Conservation (phyloP, 2,888 invertebrate species). For the Keiferia lycopersicella region DNA sequence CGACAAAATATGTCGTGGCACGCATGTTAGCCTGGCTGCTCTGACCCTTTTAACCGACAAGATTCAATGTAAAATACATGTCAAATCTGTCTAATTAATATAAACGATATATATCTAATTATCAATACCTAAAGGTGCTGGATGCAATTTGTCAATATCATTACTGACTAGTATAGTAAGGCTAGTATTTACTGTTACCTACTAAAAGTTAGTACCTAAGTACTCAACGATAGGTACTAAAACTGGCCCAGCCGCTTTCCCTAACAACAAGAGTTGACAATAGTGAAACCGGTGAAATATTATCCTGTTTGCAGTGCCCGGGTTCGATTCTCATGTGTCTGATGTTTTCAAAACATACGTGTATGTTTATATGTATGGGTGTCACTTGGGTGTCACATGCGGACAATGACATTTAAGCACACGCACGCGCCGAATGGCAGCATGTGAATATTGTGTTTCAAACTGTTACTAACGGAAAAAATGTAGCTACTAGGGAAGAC, state of each 20-base stretch:
- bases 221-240: not conserved
- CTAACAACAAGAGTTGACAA: conserved; percentile 6
- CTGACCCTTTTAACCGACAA: too few relatives aligned
- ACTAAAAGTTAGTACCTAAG: not conserved
- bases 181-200: not conserved
- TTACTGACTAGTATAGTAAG: too few relatives aligned
- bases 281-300: conserved; percentile 7
- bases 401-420: not conserved
- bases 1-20: too few relatives aligned
- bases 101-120: too few relatives aligned
- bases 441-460: not conserved
- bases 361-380: not conserved
- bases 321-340: conserved; percentile 17
- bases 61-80: too few relatives aligned
- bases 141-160: too few relatives aligned
- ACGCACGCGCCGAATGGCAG: not conserved
- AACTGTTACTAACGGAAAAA: not conserved
- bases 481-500: too few relatives aligned
- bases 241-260: conserved; percentile 10
- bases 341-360: conserved; percentile 1
- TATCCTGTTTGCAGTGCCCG: not conserved
- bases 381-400: not conserved
- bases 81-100: too few relatives aligned
- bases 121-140: too few relatives aligned
- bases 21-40: too few relatives aligned